Percentiles rank a stretch among this genome's conserved stretches.
Conservation (phyloP, 64 coral and sea anemone genomes). For the Stichodactyla helianthus region DNA sequence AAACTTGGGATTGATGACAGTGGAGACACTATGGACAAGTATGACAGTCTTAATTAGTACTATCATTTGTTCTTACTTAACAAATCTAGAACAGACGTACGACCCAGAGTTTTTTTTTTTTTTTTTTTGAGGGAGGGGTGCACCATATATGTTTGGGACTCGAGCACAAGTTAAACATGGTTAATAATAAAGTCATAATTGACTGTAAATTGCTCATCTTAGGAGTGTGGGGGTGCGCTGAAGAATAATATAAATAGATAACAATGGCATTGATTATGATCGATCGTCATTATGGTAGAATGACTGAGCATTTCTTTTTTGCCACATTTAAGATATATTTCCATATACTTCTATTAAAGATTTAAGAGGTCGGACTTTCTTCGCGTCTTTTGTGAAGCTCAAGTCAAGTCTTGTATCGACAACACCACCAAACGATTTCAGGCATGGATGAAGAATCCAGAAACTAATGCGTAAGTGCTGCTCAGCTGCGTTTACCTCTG, state of each 20-base stretch:
- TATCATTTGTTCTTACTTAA: no score
- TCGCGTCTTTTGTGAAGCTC: conserved; percentile 17
- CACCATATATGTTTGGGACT: no score
- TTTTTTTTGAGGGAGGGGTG: no score
- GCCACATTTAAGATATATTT: neutral
- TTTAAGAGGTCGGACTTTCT: conserved; percentile 14
- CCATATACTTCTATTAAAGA: neutral
- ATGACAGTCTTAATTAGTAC: neutral
- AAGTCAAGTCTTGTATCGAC: conserved; percentile 5
- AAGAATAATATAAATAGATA: neutral
- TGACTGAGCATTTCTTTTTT: neutral
- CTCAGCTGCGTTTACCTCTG: no score
- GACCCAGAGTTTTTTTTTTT: no score
- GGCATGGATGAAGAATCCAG: conserved; percentile 65
- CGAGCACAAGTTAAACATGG: no score
- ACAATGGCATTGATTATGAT: no score
- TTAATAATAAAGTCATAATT: neutral
- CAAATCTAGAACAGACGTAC: no score
- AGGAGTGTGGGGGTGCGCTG: neutral
- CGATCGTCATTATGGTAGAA: no score
- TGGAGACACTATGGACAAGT: neutral
- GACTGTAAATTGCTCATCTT: neutral
- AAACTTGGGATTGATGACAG: neutral
- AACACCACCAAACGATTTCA: conserved; percentile 32
- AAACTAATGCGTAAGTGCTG: conserved; percentile 41